These are phyloP conservation scores for Carposina sasakii DNA, from an alignment of 1,140 invertebrate species.

Conservation along the genomic window DNA sequence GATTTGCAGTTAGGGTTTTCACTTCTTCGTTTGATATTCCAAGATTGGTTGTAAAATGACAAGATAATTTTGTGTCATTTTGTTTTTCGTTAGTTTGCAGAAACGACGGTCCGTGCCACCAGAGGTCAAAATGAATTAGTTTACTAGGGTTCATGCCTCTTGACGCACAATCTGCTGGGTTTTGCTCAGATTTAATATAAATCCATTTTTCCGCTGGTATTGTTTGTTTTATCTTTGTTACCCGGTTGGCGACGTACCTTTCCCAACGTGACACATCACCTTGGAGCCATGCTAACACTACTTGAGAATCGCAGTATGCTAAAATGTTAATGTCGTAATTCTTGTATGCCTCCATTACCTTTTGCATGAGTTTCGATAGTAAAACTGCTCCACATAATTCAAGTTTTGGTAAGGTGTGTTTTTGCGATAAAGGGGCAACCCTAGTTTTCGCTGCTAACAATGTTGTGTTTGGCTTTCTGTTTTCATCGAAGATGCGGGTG, in stretches of 20 bases:
- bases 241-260: slow-evolving; percentile 45
- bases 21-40: neutral
- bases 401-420: slow-evolving; percentile 58
- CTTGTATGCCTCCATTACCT: slow-evolving; percentile 16
- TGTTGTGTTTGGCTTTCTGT: slow-evolving; percentile 12
- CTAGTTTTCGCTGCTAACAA: slow-evolving; percentile 48
- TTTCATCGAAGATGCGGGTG: slow-evolving; percentile 18
- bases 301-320: slow-evolving; percentile 37
- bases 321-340: slow-evolving; percentile 4
- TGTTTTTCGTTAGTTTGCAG: slow-evolving; percentile 2
- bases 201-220: slow-evolving; percentile 22
- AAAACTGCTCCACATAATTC: slow-evolving; percentile 62
- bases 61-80: neutral
- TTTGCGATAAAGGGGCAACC: slow-evolving; percentile 54
- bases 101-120: slow-evolving; percentile 23
- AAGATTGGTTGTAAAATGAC: neutral
- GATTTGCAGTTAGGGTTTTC: neutral
- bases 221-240: slow-evolving; percentile 32
- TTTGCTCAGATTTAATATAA: slow-evolving; percentile 28
- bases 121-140: slow-evolving; percentile 16
- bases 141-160: slow-evolving; percentile 19
- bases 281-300: slow-evolving; percentile 40
- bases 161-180: slow-evolving; percentile 32
- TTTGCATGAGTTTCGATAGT: slow-evolving; percentile 35
- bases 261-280: slow-evolving; percentile 29